Percentiles rank a stretch among this genome's conserved stretches.
phyloP scores from a whole-genome alignment of 92 coral and sea anemone species.

The Paramuricea clavata region DNA sequence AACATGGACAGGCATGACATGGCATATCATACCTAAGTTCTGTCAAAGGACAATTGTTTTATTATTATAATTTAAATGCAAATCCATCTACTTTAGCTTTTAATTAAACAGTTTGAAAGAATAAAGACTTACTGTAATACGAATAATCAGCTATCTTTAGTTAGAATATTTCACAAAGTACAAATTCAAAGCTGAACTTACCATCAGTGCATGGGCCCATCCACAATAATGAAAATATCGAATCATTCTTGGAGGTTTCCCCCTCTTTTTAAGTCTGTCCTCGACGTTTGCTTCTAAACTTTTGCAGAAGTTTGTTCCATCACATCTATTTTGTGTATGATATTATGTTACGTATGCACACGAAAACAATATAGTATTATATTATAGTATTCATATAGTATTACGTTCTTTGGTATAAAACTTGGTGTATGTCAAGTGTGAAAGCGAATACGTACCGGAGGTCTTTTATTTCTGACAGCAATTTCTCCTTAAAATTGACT shows the following conservation, averaged over 20 bases:
- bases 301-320: neutral
- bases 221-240: slow-evolving; percentile 61
- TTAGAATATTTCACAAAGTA: too few relatives aligned
- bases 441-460: neutral
- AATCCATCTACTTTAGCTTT: too few relatives aligned
- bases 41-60: too few relatives aligned
- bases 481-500: neutral
- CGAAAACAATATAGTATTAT: neutral
- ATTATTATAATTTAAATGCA: too few relatives aligned
- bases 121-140: too few relatives aligned
- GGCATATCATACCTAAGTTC: too few relatives aligned
- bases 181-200: slow-evolving; percentile 16
- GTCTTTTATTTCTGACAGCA: neutral
- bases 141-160: too few relatives aligned
- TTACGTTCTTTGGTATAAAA: neutral
- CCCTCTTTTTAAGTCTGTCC: slow-evolving; percentile 37
- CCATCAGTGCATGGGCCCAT: slow-evolving; percentile 70
- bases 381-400: neutral
- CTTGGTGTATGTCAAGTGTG: neutral
- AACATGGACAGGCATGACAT: too few relatives aligned
- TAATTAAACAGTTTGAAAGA: too few relatives aligned
- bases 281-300: slow-evolving; percentile 36
- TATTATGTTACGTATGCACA: too few relatives aligned
- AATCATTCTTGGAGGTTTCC: slow-evolving; percentile 52
- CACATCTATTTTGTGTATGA: too few relatives aligned